Evolutionary conservation across 2,888 invertebrate species (phyloP).

Genomic region (Syrista parreyssii): DNA sequence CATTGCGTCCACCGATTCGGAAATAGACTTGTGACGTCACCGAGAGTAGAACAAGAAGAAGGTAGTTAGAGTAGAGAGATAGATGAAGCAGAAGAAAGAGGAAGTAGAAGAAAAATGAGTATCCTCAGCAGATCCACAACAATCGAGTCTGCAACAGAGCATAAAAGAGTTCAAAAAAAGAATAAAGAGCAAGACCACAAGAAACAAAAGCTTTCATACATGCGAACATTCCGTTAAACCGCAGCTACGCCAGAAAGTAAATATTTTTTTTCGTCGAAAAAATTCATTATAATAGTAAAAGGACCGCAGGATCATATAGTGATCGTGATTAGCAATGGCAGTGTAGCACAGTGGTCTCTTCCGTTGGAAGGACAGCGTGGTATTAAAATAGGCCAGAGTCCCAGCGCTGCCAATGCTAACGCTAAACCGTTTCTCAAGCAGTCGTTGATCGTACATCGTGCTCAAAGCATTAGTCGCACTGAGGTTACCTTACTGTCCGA

Average conservation of each 20-base stretch:
- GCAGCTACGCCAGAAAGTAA: constrained; percentile 3
- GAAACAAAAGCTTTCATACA: neutral
- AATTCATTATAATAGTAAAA: constrained; percentile 13
- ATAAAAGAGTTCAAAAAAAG: neutral
- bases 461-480: constrained; percentile 36
- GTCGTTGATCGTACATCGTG: constrained; percentile 56
- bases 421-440: constrained; percentile 38
- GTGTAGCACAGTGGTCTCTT: constrained; percentile 26
- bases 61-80: constrained; percentile 1
- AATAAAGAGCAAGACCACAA: neutral
- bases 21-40: constrained; percentile 60
- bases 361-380: constrained; percentile 60
- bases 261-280: constrained; percentile 24
- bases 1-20: constrained; percentile 56
- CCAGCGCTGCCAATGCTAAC: constrained; percentile 50
- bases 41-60: constrained; percentile 38
- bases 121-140: neutral
- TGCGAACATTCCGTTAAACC: constrained; percentile 27
- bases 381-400: constrained; percentile 62
- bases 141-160: neutral
- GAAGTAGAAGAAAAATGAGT: neutral
- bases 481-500: constrained; percentile 12
- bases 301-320: constrained; percentile 25
- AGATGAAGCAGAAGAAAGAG: neutral
- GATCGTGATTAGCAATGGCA: neutral